Percentiles rank a stretch among this genome's conserved stretches.
Evolutionary conservation across 2,113 vertebrate genomes (phyloP).

Genomic region (Aythya baeri): DNA sequence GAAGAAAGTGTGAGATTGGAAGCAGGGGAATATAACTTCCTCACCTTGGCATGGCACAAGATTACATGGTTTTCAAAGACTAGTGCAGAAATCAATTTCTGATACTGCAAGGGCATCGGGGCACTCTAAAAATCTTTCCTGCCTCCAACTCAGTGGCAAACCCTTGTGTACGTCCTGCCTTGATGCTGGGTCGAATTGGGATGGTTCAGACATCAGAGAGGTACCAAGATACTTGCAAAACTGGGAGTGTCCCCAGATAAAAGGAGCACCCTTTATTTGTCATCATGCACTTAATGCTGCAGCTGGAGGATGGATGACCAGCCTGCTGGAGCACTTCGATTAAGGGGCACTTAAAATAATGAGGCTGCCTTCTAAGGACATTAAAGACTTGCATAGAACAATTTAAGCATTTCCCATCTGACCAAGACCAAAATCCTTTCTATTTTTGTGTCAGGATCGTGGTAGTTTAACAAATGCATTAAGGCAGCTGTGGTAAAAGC

Average conservation of each 20-base stretch:
- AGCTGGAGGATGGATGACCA: neutral
- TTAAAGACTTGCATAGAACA: neutral
- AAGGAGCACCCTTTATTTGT: neutral
- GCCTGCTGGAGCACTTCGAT: neutral
- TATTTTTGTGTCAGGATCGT: neutral
- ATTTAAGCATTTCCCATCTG: neutral
- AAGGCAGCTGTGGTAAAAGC: neutral
- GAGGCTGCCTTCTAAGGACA: neutral
- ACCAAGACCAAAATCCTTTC: neutral
- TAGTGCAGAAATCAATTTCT: neutral
- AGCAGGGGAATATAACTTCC: neutral
- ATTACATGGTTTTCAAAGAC: neutral
- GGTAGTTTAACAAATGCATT: neutral
- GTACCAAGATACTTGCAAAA: neutral
- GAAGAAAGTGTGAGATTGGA: neutral
- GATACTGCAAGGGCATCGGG: neutral
- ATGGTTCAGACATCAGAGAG: neutral
- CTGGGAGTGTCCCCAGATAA: rapidly evolving
- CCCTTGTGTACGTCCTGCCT: neutral
- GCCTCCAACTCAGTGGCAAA: neutral
- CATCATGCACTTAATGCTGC: neutral
- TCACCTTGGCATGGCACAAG: neutral
- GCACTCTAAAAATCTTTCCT: neutral
- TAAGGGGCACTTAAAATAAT: neutral
- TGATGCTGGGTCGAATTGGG: no score